phyloP scores from a whole-genome alignment of 2,113 vertebrate species.

The Phocoena phocoena region DNA sequence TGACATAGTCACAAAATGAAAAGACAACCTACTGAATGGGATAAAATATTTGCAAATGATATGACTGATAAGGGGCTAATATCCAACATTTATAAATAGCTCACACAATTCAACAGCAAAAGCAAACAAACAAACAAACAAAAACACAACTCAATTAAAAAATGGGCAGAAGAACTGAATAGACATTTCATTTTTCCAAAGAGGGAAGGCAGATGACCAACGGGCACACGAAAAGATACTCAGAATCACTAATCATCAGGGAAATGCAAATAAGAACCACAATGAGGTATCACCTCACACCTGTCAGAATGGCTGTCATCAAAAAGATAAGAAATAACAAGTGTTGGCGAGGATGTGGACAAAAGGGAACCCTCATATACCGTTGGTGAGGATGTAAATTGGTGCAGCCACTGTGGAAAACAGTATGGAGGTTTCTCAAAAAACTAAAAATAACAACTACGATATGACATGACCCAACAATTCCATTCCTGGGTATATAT shows the following conservation, averaged over 20 bases:
- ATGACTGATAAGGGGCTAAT: not conserved
- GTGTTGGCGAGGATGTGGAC: not conserved
- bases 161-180: not conserved
- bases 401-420: not conserved
- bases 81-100: not conserved
- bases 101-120: not conserved
- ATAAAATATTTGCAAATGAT: not conserved
- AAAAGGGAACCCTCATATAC: not conserved
- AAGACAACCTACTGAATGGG: not conserved
- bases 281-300: not conserved
- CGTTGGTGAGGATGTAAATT: not conserved
- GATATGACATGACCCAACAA: not conserved
- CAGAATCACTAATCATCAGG: not conserved
- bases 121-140: not conserved
- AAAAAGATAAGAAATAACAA: not conserved
- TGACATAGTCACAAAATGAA: not conserved
- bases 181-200: not conserved
- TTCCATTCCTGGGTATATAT: not conserved
- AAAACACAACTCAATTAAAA: not conserved
- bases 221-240: not conserved
- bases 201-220: not conserved
- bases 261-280: not conserved
- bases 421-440: not conserved
- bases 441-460: not conserved
- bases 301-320: not conserved